Conservation (phyloP, 2,888 invertebrate species). For the Blastobasis adustella region DNA sequence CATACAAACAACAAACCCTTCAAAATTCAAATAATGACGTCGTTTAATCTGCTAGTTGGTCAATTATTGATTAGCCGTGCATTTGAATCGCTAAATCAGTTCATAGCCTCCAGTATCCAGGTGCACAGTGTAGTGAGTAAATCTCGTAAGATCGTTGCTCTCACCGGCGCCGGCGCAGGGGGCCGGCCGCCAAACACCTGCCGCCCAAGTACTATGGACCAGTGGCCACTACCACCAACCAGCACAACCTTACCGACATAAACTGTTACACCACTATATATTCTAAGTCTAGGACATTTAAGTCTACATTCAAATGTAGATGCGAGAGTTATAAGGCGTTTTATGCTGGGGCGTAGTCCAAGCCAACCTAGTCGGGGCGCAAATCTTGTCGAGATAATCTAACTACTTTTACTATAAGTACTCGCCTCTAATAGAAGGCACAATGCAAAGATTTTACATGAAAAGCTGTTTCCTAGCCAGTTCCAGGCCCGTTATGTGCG, state of each 20-base stretch:
- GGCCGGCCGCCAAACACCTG: slow-evolving; percentile 69
- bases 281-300: slow-evolving; percentile 2
- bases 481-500: slow-evolving; percentile 19
- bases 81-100: not conserved
- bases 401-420: slow-evolving; percentile 56
- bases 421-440: slow-evolving; percentile 42
- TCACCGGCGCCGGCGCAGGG: slow-evolving; percentile 62
- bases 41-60: no score
- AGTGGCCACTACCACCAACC: slow-evolving; percentile 30
- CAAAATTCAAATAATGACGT: no score
- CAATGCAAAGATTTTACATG: slow-evolving; percentile 40
- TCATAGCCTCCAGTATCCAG: slow-evolving; percentile 22
- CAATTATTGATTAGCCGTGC: no score
- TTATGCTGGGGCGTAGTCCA: slow-evolving; percentile 2
- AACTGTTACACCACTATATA: slow-evolving; percentile 32
- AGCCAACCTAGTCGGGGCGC: slow-evolving; percentile 62
- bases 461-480: slow-evolving; percentile 21
- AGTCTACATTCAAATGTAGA: no score
- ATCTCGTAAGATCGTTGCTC: slow-evolving; percentile 71
- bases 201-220: slow-evolving; percentile 69
- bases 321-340: no score
- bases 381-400: slow-evolving; percentile 67
- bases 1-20: no score
- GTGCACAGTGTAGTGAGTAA: slow-evolving; percentile 44
- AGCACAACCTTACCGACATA: slow-evolving; percentile 18